Evolutionary conservation across 2,113 vertebrate genomes (phyloP), one percentile per base, ranked within the genome.

Genomic region (Ailuropoda melanoleuca): DNA sequence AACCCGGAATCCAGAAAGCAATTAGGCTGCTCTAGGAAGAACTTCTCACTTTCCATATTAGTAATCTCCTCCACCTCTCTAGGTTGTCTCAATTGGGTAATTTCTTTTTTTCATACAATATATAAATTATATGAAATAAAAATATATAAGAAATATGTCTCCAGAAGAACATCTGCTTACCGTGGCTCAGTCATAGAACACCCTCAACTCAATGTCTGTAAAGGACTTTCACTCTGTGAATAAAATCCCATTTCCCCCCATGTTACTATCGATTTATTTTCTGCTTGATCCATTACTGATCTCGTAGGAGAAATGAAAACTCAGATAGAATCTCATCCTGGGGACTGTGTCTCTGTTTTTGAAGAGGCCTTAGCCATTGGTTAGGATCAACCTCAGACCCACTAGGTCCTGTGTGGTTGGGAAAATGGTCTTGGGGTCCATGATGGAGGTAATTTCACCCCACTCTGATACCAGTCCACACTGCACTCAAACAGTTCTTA

Each of bases 381-480:
- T 12, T 74, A 85, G 26, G 29, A 48, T 10, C 60, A 56, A 80
- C 0, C 12, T 31, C 53, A 89, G 46, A 18, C 21, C 8, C 9
- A 18, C 9, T 3, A 74, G 17, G 2, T 29, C 29, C 2, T 21
- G 13, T 1, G 26, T 50, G 29, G 3, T 29, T 29, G 0, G 56
- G 37, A 56, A 66, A 39, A 92, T 53, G 10, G 14, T 85, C 18
- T 72, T 89, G 24, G 23, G 11, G 0, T 83, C 31, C 11, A 23
- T 5, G 39, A n/a, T 23, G 19, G 48, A 68, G 26, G 15, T 0
- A 3, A 50, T 50, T 92, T 72, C 29, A 37, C 37, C 24, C 21
- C n/a, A 53, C 11, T 85, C 4, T 23, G n/a, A 48, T 34, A 78
- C 1, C 21, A 75, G 13, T 50, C 7, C 4, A 70, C 3, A 21